phyloP scores from a whole-genome alignment of 2,888 invertebrate genomes.

The Onthophagus sagittarius region DNA sequence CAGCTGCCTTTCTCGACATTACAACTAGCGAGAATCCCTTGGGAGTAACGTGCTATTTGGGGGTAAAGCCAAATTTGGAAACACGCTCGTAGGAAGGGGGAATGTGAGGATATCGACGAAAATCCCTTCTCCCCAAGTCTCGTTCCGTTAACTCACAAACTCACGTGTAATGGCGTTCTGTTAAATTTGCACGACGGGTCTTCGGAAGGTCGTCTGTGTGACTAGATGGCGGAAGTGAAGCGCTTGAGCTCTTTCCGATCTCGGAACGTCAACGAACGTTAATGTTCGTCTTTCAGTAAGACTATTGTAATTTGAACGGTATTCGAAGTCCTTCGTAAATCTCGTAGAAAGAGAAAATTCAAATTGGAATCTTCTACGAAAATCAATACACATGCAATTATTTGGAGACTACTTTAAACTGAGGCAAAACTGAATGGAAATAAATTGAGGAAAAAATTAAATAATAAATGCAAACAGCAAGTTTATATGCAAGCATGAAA shows the following conservation, averaged over 20 bases:
- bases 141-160: conserved; percentile 8
- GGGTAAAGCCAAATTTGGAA: not conserved
- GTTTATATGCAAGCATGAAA: not conserved
- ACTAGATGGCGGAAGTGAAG: not conserved
- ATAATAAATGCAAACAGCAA: no score
- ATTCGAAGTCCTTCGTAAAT: not conserved
- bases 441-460: no score
- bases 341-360: not conserved
- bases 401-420: not conserved
- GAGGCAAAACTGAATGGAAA: no score
- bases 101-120: not conserved
- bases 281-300: not conserved
- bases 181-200: conserved; percentile 3
- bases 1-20: not conserved
- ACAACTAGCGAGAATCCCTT: not conserved
- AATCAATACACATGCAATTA: not conserved
- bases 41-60: not conserved
- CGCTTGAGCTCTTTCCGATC: not conserved
- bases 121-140: conserved; percentile 3
- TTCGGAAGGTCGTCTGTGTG: not conserved
- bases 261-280: not conserved
- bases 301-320: not conserved
- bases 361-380: not conserved
- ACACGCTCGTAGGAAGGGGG: not conserved
- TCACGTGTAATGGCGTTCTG: conserved; percentile 3